Percentiles rank a stretch among this genome's conserved stretches.
These are phyloP conservation scores for Agrenia bidenticulata DNA, from an alignment of 2,888 invertebrate species.

Conservation along the genomic window DNA sequence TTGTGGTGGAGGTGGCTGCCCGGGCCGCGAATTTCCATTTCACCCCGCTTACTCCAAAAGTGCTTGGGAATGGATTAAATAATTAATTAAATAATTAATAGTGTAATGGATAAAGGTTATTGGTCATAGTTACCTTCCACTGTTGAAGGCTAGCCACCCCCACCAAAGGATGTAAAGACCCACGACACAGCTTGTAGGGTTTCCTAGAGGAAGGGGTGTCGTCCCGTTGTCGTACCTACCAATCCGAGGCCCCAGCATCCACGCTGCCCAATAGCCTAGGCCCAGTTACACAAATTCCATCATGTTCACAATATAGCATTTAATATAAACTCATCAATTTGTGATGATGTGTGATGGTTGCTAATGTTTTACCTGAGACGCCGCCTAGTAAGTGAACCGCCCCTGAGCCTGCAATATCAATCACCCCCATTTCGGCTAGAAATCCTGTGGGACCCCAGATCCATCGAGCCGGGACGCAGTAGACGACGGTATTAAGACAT, in stretches of 20 bases:
- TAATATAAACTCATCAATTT: not conserved
- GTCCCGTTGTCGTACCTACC: constrained; percentile 56
- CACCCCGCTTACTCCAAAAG: constrained; percentile 58
- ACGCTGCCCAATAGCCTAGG: constrained; percentile 46
- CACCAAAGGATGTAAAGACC: constrained; percentile 58
- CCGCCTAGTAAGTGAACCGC: constrained; percentile 58
- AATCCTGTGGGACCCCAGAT: constrained; percentile 56
- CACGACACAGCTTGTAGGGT: constrained; percentile 56
- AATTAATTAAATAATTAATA: not conserved
- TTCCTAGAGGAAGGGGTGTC: constrained; percentile 54
- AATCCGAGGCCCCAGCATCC: constrained; percentile 52
- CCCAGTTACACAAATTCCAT: constrained; percentile 28
- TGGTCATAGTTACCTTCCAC: constrained; percentile 40
- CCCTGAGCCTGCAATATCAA: constrained; percentile 58
- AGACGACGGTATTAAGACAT: constrained; percentile 57
- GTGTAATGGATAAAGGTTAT: too few species aligned
- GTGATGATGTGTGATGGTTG: not conserved
- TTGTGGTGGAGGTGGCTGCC: constrained; percentile 56
- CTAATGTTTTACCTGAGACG: constrained; percentile 54
- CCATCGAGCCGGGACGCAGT: constrained; percentile 58
- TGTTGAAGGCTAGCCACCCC: constrained; percentile 60
- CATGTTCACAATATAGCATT: not conserved
- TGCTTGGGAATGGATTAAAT: constrained; percentile 53
- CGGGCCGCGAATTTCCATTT: constrained; percentile 58
- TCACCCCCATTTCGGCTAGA: constrained; percentile 56